Base-by-base conservation (phyloP, 2,113 vertebrate species). In the Oryzias celebensis region DNA sequence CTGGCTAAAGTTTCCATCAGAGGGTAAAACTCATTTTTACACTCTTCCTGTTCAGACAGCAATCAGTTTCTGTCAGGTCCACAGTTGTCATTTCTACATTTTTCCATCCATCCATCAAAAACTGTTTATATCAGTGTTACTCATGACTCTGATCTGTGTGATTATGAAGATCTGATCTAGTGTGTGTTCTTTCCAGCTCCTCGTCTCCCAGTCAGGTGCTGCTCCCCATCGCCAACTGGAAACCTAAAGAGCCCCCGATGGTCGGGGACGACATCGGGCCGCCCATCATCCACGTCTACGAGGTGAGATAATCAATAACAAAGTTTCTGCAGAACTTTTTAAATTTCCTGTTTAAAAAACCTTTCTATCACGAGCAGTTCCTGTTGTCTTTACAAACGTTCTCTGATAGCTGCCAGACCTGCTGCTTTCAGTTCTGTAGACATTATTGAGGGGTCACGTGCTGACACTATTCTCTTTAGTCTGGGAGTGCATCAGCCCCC, bases 151-250 rank as follows among this genome's bases (percentile, higher is more conserved):
- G 10, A 6, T 28, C 26, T 10, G 7, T 36, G 31, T 10, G 36
- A 8, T 13, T 8, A 36, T 36, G 7, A 12, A 48, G 20, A 7
- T 22, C 6, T 8, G 10, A 24, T 6, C 23, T 51, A 22, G 20
- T 20, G 23, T 41, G 22, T 58, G n/a, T 58, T 45, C 3, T n/a
- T 31, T 85, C 65, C 85, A 98, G 96, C 13, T 92, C 95, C 1
- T 97, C 96, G 0, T 94, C 93, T 45, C 97, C 97, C 26, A 92
- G 93, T 76, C 95, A 98, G 75, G 90, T 98, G 52, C 94, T 99
- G 77, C 92, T 99, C 48, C 97, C 97, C 6, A 95, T 99, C 58
- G 90, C 95, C 53, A 98, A 97, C 44, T 98, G 96, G 96, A 91
- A 95, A 63, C 82, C 91, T 0, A 94, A 92, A 80, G 90, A 93